Conservation (phyloP, 2,113 vertebrate genomes). For the Antigone vipio region DNA sequence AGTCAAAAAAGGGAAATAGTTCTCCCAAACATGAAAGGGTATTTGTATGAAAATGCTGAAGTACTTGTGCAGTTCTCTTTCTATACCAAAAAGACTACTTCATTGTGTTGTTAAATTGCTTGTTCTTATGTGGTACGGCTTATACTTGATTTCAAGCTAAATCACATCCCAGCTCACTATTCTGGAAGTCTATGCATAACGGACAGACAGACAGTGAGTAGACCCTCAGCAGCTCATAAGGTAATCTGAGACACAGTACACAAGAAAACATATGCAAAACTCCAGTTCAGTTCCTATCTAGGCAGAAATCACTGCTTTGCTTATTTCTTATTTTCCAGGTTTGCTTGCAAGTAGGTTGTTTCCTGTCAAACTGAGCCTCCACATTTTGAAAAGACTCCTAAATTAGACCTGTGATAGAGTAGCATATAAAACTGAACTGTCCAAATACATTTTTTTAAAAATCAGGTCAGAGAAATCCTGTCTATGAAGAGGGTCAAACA, state of each 20-base stretch:
- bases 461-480: constrained; percentile 40
- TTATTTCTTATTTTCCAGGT: neutral
- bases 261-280: neutral
- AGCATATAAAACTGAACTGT: neutral
- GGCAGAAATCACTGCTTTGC: neutral
- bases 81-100: neutral
- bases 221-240: neutral
- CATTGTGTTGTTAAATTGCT: neutral
- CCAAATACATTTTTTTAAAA: neutral
- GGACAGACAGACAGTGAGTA: neutral
- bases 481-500: constrained; percentile 4
- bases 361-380: neutral
- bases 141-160: neutral
- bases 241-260: neutral
- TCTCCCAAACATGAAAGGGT: neutral
- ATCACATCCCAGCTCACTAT: neutral
- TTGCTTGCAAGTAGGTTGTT: neutral
- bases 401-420: neutral
- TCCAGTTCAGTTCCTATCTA: neutral
- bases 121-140: neutral
- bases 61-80: neutral
- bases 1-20: neutral
- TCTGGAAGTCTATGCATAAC: neutral
- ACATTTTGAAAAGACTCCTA: neutral
- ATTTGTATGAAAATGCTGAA: neutral